A percentile compares a stretch with the other conserved stretches of the same genome.
These are phyloP conservation scores for Panthera tigris DNA, from an alignment of 2,113 vertebrate species.

Conservation along the genomic window DNA sequence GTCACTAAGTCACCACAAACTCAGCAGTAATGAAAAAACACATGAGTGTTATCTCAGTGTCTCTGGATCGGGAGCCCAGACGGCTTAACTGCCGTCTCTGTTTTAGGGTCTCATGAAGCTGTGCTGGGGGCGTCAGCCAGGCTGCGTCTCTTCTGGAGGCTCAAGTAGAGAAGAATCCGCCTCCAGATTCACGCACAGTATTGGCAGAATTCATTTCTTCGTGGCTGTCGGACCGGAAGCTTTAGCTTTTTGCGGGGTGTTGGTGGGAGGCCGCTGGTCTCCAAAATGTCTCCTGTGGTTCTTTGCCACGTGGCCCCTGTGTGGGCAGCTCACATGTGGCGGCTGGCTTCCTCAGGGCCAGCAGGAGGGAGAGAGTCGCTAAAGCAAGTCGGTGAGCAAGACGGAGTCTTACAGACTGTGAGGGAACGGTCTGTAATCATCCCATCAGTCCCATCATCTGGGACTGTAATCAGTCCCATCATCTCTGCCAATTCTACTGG, in stretches of 20 bases:
- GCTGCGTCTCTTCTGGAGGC: not conserved
- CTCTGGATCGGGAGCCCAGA: not conserved
- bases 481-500: not conserved
- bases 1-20: not conserved
- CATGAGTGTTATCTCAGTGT: not conserved
- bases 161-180: not conserved
- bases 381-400: fast-evolving
- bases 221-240: not conserved
- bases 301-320: not conserved
- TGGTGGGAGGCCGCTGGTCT: not conserved
- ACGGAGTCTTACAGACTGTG: not conserved
- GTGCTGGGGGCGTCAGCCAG: fast-evolving
- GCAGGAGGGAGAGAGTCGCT: not conserved
- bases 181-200: not conserved
- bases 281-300: not conserved
- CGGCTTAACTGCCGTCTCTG: not conserved
- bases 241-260: not conserved
- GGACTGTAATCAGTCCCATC: too few species aligned
- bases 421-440: too few species aligned
- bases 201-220: not conserved
- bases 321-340: not conserved
- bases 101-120: not conserved
- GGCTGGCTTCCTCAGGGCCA: not conserved
- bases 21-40: not conserved
- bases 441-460: too few species aligned